These are phyloP conservation scores for Drosophila sechellia DNA, from an alignment of 1,140 invertebrate species.

Conservation along the genomic window DNA sequence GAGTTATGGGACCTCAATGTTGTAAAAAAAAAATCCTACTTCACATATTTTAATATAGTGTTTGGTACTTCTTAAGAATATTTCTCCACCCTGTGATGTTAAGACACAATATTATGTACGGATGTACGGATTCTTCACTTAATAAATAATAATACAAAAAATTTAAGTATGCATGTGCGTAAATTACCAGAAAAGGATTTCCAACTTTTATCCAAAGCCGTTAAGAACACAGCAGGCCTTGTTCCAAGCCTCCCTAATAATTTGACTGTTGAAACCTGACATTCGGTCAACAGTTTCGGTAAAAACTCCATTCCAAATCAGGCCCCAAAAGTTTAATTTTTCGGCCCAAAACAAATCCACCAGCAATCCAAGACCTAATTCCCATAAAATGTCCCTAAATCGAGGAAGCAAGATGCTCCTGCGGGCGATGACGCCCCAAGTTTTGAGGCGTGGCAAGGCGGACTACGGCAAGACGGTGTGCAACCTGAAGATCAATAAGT, in stretches of 20 bases:
- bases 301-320: conserved; percentile 1
- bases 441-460: conserved; percentile 25
- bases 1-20: no score
- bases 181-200: neutral
- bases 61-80: no score
- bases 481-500: conserved; percentile 91
- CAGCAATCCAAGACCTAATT: neutral
- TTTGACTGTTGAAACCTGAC: neutral
- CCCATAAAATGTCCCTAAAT: neutral
- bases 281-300: neutral
- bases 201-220: no score
- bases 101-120: no score
- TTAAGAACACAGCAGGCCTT: neutral
- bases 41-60: no score
- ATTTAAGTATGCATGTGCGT: no score
- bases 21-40: no score
- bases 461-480: conserved; percentile 85
- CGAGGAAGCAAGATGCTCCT: neutral
- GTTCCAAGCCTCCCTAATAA: neutral
- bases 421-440: neutral
- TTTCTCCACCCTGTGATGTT: no score
- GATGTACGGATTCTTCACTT: no score
- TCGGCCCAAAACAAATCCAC: conserved; percentile 1
- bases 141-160: no score
- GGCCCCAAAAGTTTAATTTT: neutral